phyloP scores from a whole-genome alignment of 1,140 invertebrate species.

The Euwallacea fornicatus region DNA sequence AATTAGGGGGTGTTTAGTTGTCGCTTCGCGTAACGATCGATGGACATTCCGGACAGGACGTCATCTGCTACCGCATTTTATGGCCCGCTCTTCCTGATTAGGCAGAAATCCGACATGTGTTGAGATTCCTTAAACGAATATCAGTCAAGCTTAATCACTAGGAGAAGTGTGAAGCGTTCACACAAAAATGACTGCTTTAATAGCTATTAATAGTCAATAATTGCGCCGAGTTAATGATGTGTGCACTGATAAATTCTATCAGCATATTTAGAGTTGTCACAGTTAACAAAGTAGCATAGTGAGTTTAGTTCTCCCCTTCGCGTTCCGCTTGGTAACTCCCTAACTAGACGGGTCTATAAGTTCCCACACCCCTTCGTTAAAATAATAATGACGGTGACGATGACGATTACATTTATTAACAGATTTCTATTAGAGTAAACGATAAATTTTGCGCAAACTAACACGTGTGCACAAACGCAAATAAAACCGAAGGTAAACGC shows the following conservation, averaged over 20 bases:
- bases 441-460: too few species aligned
- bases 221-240: constrained; percentile 40
- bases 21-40: constrained; percentile 29
- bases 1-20: constrained; percentile 34
- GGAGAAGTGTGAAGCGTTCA: constrained; percentile 30
- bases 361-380: constrained; percentile 9
- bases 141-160: neutral
- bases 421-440: too few species aligned
- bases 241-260: constrained; percentile 44
- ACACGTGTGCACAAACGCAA: neutral
- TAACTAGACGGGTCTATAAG: constrained; percentile 13
- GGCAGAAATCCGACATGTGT: neutral
- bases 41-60: constrained; percentile 37
- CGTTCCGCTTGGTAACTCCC: constrained; percentile 15
- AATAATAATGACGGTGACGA: neutral
- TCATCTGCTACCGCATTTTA: neutral
- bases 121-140: neutral
- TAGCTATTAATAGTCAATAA: constrained; percentile 38
- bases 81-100: constrained; percentile 4
- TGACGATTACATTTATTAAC: neutral
- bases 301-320: constrained; percentile 13
- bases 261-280: constrained; percentile 39
- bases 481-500: neutral
- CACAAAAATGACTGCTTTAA: constrained; percentile 41
- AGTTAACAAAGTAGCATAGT: constrained; percentile 15